Evolutionary conservation across 2,888 invertebrate species (phyloP).

Genomic region (Campoletis raptor): DNA sequence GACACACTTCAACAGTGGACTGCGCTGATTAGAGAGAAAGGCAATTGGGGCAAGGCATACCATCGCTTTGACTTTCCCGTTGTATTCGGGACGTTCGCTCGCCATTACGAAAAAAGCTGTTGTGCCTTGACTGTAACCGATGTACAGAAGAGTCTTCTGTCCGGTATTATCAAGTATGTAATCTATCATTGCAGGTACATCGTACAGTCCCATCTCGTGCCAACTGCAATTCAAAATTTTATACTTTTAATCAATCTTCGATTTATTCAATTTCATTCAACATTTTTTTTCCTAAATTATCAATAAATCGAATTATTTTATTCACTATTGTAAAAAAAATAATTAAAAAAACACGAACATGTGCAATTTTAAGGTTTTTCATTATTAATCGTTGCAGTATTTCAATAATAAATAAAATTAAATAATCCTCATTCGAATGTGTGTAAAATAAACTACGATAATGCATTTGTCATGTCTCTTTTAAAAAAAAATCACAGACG

Average conservation of each 20-base stretch:
- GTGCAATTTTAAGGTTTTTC: neutral
- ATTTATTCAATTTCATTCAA: neutral
- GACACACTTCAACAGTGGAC: conserved; percentile 80
- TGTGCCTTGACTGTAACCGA: conserved; percentile 88
- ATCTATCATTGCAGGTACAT: conserved; percentile 88
- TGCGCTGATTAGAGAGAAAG: conserved; percentile 82
- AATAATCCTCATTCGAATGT: neutral
- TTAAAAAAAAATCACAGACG: neutral
- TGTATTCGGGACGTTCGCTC: conserved; percentile 83
- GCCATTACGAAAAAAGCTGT: conserved; percentile 83
- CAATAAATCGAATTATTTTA: neutral
- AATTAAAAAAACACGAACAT: neutral
- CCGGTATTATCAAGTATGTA: conserved; percentile 85
- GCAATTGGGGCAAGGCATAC: conserved; percentile 84
- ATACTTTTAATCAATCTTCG: neutral
- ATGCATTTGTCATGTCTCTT: neutral
- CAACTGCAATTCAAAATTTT: conserved; percentile 83
- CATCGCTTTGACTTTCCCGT: conserved; percentile 82
- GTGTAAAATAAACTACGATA: neutral
- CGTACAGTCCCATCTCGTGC: conserved; percentile 88
- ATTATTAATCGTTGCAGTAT: no score
- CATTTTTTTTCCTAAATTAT: neutral
- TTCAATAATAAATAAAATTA: neutral
- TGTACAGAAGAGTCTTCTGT: conserved; percentile 85
- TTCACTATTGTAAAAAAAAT: neutral